A percentile compares a stretch with the other conserved stretches of the same genome.
These are phyloP conservation scores for Scyliorhinus canicula DNA, from an alignment of 2,797 vertebrate genomes.

Conservation along the genomic window DNA sequence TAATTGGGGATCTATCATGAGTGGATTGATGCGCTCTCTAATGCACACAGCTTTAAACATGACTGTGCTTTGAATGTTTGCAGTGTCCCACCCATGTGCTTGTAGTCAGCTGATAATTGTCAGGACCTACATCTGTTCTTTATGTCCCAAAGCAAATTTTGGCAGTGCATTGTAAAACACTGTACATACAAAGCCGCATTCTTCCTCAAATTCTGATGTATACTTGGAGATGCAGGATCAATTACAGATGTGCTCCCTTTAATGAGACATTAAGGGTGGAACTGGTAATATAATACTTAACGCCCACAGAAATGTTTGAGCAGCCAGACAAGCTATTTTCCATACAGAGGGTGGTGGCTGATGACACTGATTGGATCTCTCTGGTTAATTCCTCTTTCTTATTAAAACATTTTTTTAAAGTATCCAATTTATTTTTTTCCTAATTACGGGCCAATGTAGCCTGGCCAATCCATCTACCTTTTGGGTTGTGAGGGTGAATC, in stretches of 20 bases:
- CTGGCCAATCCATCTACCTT: too few species aligned
- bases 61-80: neutral
- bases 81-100: neutral
- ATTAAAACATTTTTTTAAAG: too few species aligned
- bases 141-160: neutral
- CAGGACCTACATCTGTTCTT: neutral
- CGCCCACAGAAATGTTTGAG: neutral
- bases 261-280: neutral
- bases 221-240: neutral
- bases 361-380: neutral
- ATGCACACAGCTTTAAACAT: neutral
- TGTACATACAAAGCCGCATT: neutral
- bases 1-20: neutral
- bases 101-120: neutral
- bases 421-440: too few species aligned
- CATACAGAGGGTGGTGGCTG: neutral
- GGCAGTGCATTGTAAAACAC: neutral
- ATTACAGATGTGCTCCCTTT: neutral
- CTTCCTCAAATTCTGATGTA: neutral
- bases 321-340: neutral
- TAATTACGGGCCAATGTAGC: too few species aligned
- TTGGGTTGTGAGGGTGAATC: too few species aligned
- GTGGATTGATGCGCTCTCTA: neutral
- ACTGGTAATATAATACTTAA: neutral
- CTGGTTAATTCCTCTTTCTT: neutral